Base-by-base conservation (phyloP, 2,888 invertebrate species). In the Alcis repandata region DNA sequence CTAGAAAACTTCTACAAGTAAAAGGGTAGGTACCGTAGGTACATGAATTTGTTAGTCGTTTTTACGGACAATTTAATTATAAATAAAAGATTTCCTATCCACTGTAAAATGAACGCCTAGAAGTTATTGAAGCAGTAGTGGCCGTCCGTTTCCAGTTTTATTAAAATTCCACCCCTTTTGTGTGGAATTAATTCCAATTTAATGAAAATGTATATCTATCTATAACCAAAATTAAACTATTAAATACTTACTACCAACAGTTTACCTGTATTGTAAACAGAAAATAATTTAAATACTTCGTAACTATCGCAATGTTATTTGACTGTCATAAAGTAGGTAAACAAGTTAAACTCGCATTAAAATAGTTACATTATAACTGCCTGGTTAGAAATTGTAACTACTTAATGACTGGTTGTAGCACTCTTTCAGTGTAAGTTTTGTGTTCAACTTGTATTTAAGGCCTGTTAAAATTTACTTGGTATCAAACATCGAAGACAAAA, bases 91-190 rank as follows among this genome's bases (percentile, higher is more conserved):
- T 27, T 27, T 27, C 27, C 27, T 27, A 4, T 27, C 3, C n/a
- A n/a, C n/a, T n/a, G 27, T 15, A 15, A 40, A 15, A 15, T n/a
- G 11, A 10, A 27, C 13, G 27, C 32, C 49, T 22, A 15, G 7
- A 10, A 22, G 20, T 58, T 17, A 48, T 27, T 27, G 27, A 27
- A 27, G 27, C 22, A 46, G 32, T 41, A 59, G 22, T 49, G 19
- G 32, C 17, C 17, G 15, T 41, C 59, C 17, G 17, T 40, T 51
- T n/a, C 40, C 33, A 49, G 49, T n/a, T 46, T 43, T 52, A 59
- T 59, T 59, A 43, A 59, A 59, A 52, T 59, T 59, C 43, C 51
- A n/a, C 43, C 59, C 33, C 38, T 52, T 59, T 59, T 20, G 32
- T 59, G 52, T 59, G 19, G 43, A 58, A 38, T 41, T n/a, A 17